Conservation (phyloP, 2,113 vertebrate genomes). For the Gallinago media region DNA sequence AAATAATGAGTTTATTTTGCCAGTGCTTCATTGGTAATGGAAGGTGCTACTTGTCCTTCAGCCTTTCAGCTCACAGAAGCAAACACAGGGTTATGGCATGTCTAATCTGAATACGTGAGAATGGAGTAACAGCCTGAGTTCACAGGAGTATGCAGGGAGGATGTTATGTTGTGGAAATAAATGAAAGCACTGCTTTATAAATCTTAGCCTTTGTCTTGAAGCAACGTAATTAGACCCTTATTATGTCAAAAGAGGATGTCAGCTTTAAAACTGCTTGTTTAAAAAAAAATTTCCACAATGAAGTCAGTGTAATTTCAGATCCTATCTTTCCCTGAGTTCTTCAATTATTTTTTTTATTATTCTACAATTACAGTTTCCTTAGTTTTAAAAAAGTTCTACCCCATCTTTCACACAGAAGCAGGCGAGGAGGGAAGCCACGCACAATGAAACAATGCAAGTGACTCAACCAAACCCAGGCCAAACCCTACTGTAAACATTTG, state of each 20-base stretch:
- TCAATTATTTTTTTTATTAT: conserved; percentile 57
- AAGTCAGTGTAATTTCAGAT: conserved; percentile 45
- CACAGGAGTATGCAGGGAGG: background rate
- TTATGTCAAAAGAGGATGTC: conserved; percentile 54
- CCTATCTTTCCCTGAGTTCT: background rate
- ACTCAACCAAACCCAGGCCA: background rate
- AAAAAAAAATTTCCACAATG: conserved; percentile 15
- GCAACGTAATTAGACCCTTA: background rate
- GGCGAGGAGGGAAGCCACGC: conserved; percentile 3
- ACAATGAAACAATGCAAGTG: conserved; percentile 68
- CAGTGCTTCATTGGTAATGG: background rate
- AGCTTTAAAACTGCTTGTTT: conserved; percentile 29
- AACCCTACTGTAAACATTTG: conserved; percentile 8
- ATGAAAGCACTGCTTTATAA: background rate
- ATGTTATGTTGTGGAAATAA: conserved; percentile 32
- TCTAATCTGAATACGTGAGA: conserved; percentile 6
- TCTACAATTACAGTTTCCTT: conserved; percentile 48
- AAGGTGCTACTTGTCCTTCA: background rate
- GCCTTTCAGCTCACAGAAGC: background rate
- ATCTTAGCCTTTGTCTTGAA: conserved; percentile 38
- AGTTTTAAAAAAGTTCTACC: conserved; percentile 29
- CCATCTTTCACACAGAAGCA: conserved; percentile 8
- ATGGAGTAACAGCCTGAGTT: background rate
- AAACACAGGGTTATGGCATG: background rate
- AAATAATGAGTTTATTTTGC: background rate